Percentiles rank a stretch among this genome's conserved stretches.
Conservation (phyloP, 2,888 invertebrate species). For the Thelaira solivaga region DNA sequence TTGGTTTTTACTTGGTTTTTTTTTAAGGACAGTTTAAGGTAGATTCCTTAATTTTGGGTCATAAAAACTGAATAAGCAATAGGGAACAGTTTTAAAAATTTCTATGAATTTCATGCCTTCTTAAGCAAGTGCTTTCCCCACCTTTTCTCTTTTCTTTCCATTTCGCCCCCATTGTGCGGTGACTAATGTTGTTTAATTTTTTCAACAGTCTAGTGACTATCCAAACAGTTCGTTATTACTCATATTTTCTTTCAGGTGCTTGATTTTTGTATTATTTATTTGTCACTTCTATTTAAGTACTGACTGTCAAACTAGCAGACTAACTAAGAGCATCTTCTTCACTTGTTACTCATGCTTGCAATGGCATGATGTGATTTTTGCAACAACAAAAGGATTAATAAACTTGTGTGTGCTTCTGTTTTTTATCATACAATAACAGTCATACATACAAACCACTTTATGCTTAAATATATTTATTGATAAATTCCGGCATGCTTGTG, state of each 20-base stretch:
- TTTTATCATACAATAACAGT: not conserved
- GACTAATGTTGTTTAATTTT: too few species aligned
- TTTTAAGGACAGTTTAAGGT: too few species aligned
- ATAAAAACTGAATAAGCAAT: too few species aligned
- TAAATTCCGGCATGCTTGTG: constrained; percentile 9
- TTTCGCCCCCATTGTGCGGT: too few species aligned
- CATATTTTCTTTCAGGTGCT: constrained; percentile 50
- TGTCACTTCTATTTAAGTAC: constrained; percentile 14
- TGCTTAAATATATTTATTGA: constrained; percentile 2
- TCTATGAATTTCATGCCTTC: too few species aligned
- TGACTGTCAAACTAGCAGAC: not conserved
- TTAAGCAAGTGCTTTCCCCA: too few species aligned
- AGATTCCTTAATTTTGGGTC: too few species aligned
- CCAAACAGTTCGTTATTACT: constrained; percentile 27
- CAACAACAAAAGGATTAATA: constrained; percentile 12
- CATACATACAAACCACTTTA: not conserved
- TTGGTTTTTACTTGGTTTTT: too few species aligned
- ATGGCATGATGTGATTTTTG: constrained; percentile 33
- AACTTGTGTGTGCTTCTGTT: constrained; percentile 10
- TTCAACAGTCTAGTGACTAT: too few species aligned
- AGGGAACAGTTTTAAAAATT: too few species aligned
- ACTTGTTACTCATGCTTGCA: constrained; percentile 44
- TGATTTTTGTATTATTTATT: constrained; percentile 37
- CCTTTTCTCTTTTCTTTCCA: too few species aligned
- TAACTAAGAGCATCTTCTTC: not conserved